These are phyloP conservation scores for Neosilurus hyrtlii DNA, from an alignment of 2,797 vertebrate species.

Conservation along the genomic window DNA sequence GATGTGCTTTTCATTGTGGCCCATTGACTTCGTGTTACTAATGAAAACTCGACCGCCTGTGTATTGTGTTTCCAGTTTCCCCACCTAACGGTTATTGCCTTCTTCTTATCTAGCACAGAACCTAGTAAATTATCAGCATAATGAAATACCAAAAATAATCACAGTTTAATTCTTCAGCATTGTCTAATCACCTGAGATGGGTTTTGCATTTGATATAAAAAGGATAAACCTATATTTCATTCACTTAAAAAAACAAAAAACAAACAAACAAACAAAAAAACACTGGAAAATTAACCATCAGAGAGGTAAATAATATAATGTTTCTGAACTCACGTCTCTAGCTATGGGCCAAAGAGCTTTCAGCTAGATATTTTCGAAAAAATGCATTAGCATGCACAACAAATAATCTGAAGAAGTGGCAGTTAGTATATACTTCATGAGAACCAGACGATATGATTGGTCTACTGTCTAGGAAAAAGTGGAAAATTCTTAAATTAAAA, in stretches of 20 bases:
- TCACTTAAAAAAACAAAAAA: no score
- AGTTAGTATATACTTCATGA: no score
- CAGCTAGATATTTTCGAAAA: neutral
- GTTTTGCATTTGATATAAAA: neutral
- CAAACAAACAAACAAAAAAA: no score
- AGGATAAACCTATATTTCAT: neutral
- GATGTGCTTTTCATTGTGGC: neutral
- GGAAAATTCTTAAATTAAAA: no score
- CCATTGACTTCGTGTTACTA: neutral
- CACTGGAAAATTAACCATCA: neutral
- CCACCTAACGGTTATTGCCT: no score
- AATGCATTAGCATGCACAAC: neutral
- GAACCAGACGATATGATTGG: no score
- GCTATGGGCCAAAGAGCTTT: neutral
- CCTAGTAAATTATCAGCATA: neutral
- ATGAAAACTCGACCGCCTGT: neutral
- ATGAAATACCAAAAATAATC: neutral
- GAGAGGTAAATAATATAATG: neutral
- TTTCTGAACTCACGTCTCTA: slow-evolving; percentile 7
- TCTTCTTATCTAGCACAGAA: neutral
- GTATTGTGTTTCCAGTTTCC: neutral
- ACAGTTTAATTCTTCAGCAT: neutral
- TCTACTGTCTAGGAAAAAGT: no score
- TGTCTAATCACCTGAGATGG: neutral
- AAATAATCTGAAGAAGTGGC: neutral